Conservation (phyloP, 1,140 invertebrate genomes). For the Anagrus nilaparvatae region DNA sequence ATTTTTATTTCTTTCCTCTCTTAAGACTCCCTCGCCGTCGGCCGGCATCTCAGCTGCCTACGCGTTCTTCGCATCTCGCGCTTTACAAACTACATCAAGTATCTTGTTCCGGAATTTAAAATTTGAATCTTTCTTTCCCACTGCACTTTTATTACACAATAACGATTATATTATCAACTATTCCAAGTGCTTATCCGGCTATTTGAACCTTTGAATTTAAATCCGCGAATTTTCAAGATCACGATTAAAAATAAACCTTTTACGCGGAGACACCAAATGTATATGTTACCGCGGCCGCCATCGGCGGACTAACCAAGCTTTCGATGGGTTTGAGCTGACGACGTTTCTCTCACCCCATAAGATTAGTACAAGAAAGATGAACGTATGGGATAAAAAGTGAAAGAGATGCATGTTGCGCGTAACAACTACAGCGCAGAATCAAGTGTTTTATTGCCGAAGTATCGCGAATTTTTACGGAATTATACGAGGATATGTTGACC, state of each 20-base stretch:
- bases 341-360: no score
- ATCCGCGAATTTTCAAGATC: constrained; percentile 5
- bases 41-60: no score
- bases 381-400: no score
- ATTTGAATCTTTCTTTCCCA: background rate
- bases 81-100: constrained; percentile 1
- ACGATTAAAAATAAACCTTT: constrained; percentile 13
- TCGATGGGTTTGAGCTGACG: no score
- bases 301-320: constrained; percentile 33
- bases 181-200: constrained; percentile 11
- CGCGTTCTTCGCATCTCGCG: constrained; percentile 12
- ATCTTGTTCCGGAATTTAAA: background rate
- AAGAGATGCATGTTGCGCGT: no score
- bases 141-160: background rate
- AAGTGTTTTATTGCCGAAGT: no score
- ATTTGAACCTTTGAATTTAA: constrained; percentile 4
- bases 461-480: no score
- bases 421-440: no score
- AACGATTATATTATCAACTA: background rate
- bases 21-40: no score
- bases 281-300: constrained; percentile 38
- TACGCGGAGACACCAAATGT: constrained; percentile 33
- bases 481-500: no score
- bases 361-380: no score
- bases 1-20: no score